Evolutionary conservation across 2,113 vertebrate genomes (phyloP), one percentile per base, ranked within the genome.

Genomic region (Holacanthus passer): DNA sequence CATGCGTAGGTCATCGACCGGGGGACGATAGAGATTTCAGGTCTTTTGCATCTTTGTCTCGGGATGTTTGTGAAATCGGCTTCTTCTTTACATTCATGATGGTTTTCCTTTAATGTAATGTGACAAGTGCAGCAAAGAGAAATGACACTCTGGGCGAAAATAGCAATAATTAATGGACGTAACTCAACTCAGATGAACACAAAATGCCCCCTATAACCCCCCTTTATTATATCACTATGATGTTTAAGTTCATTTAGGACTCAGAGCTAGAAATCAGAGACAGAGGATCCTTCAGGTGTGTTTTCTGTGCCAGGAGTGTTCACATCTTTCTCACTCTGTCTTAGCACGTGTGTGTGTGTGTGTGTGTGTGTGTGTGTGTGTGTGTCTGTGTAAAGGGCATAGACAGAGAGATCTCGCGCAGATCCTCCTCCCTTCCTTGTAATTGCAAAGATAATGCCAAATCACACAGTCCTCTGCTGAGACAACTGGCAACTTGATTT

Each of bases 401-500:
- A 89, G 85, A 89, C 91, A 87, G 83, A 91, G 89, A 90, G 90
- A 94, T 94, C 87, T 81, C 89, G 78, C 60, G 55, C 88, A 94
- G 91, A 94, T 91, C 88, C 79, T 67, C 35, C 88, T 93, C 88
- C 87, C 88, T 85, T 83, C 81, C 80, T 77, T 92, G 86, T 93
- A 94, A 93, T 94, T 94, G 92, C 92, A 88, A 77, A 93, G 93
- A 95, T 94, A 93, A 93, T 88, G 62, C 89, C 85, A 92, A 88
- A 89, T 92, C 89, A 92, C 81, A 87, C 91, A 91, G 89, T 80
- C 90, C 86, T 92, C 88, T 88, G 73, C 81, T 62, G 81, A 89
- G 91, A 92, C 90, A 89, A 91, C 86, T 82, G 81, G 87, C 87
- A 86, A 87, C 89, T 90, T 91, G 93, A 94, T 94, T 92, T 92